Conservation (phyloP, 1,140 invertebrate species). For the Drosophila arizonae region DNA sequence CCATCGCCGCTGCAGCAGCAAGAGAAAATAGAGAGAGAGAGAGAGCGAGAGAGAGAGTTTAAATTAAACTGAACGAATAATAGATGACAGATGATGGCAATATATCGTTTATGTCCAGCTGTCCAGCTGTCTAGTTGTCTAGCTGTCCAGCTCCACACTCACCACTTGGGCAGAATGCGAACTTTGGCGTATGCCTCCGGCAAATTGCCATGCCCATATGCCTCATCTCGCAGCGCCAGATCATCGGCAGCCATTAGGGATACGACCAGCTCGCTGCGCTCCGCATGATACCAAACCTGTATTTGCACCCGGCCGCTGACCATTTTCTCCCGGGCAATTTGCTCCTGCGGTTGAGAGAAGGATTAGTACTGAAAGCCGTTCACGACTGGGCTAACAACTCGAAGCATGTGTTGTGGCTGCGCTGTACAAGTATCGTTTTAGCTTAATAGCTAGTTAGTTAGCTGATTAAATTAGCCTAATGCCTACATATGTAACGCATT, state of each 20-base stretch:
- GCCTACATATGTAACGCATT: conserved; percentile 35
- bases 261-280: conserved; percentile 91
- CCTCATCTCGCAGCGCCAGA: conserved; percentile 89
- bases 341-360: conserved; percentile 84
- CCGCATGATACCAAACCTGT: conserved; percentile 93
- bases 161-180: conserved; percentile 90
- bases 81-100: too few species aligned
- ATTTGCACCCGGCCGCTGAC: conserved; percentile 91
- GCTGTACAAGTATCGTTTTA: conserved; percentile 24
- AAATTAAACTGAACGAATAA: too few species aligned
- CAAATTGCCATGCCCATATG: conserved; percentile 87
- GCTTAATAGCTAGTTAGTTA: conserved; percentile 20
- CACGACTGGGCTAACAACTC: conserved; percentile 2
- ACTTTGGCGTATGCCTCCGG: conserved; percentile 93
- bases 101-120: neutral
- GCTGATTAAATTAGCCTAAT: conserved; percentile 34
- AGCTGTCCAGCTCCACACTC: conserved; percentile 78
- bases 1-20: conserved; percentile 86
- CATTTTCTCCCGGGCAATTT: conserved; percentile 88
- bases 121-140: neutral
- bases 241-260: conserved; percentile 93
- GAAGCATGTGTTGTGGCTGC: conserved; percentile 13
- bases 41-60: too few species aligned
- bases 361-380: conserved; percentile 37
- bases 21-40: neutral